Evolutionary conservation across 2,888 invertebrate species (phyloP), one percentile per base, ranked within the genome.

Genomic region (Deilephila elpenor): DNA sequence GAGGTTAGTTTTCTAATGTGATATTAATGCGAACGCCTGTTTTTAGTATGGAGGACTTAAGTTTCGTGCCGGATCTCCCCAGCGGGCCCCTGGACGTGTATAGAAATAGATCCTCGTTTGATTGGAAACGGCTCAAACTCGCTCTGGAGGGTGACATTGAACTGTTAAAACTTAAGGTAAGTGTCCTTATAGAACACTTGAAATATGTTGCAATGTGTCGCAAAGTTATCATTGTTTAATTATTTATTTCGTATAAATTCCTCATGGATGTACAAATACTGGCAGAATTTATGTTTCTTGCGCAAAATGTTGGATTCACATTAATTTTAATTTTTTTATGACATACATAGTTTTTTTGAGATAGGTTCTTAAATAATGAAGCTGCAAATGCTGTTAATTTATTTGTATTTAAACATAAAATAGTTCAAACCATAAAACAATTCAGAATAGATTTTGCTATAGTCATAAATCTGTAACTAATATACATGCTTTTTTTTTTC

Each of bases 71-170:
- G 70, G 96, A 97, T 88, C 91, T 97, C 75, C 96, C 97, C 25
- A 95, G 93, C 70, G 97, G 98, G 75, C 98, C 98, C 8, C 92
- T 99, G 78, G 97, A 97, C 86, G 90, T 84, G 0, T 98, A 97
- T 88, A 96, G 99, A 79, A 96, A 96, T 79, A 96, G 95, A 78
- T 97, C 98, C 1, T 96, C 96, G 20, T 98, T 99, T 84, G 96
- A 98, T 87, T 98, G 98, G 98, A 98, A 98, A 90, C 95, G 96
- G 77, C 95, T 99, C 89, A 97, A 97, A 86, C 86, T 97, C 62
- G 96, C 97, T 73, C 93, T 98, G 75, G 98, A 98, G 87, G 97
- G 97, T 78, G 96, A 97, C 83, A 88, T 94, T 73, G 96, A 97
- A 71, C 93, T 96, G 76, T 89, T 98, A 53, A 95, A 96, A 86